These are phyloP conservation scores for Gryllus longicercus DNA, from an alignment of 2,888 invertebrate genomes.

Conservation along the genomic window DNA sequence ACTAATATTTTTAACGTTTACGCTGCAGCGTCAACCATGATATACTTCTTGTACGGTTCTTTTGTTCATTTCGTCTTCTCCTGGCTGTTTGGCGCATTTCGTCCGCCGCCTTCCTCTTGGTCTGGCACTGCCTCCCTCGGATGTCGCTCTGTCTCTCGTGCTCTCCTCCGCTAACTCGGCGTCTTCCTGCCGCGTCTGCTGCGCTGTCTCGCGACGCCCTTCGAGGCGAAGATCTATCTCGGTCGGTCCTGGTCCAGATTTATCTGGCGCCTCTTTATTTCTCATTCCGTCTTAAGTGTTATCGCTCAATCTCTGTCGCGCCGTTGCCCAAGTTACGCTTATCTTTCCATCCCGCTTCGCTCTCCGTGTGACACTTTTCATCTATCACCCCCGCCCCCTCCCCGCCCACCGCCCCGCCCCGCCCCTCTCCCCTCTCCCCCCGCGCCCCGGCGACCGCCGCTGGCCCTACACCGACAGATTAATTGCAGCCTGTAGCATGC, in stretches of 20 bases:
- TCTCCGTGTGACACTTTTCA: neutral
- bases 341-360: slow-evolving; percentile 8
- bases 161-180: no score
- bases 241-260: neutral
- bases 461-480: neutral
- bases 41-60: no score
- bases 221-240: neutral
- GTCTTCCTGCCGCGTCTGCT: no score
- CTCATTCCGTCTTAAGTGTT: slow-evolving; percentile 11
- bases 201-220: neutral
- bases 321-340: neutral
- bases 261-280: slow-evolving; percentile 1
- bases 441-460: neutral
- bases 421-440: neutral
- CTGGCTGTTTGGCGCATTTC: neutral
- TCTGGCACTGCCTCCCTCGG: no score
- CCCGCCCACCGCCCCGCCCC: neutral
- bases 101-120: neutral
- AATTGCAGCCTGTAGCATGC: neutral
- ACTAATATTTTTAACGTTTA: no score
- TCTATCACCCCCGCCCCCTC: neutral
- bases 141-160: no score
- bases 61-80: neutral
- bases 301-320: slow-evolving; percentile 17
- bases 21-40: no score